These are phyloP conservation scores for Onychorhynchus coronatus DNA, from an alignment of 2,113 vertebrate species.

Conservation along the genomic window DNA sequence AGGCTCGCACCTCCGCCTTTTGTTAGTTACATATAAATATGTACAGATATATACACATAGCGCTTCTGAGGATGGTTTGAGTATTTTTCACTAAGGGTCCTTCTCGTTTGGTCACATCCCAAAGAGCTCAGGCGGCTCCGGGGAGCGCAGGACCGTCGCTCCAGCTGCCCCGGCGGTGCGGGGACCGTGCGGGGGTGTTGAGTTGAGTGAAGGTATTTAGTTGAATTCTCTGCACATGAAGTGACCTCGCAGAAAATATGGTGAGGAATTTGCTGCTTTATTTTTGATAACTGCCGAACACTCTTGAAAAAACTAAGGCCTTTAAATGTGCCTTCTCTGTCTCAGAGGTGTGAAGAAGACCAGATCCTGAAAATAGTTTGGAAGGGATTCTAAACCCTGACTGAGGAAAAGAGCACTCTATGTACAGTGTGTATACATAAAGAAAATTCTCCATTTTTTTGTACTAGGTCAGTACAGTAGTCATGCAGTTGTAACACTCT, in stretches of 20 bases:
- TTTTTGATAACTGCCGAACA: background rate
- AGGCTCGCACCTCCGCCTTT: background rate
- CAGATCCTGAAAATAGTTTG: background rate
- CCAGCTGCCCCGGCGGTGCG: background rate
- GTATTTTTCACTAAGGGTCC: rapidly evolving
- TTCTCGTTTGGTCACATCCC: rapidly evolving
- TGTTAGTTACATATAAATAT: rapidly evolving
- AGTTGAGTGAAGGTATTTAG: too few relatives aligned
- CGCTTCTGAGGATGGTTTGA: background rate
- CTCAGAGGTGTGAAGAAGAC: background rate
- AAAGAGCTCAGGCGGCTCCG: background rate
- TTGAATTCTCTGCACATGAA: rapidly evolving
- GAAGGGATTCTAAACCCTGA: background rate
- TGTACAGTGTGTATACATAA: background rate
- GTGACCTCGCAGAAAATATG: background rate
- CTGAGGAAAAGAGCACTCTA: rapidly evolving
- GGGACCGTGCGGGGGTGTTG: background rate
- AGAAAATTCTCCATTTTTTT: background rate
- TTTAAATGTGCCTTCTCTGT: background rate
- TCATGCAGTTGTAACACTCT: background rate
- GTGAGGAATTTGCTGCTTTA: background rate
- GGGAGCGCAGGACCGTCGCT: rapidly evolving
- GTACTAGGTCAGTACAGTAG: background rate
- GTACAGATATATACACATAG: rapidly evolving
- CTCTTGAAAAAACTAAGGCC: background rate